Evolutionary conservation across 2,888 invertebrate species (phyloP).

Genomic region (Antheraea assamensis): DNA sequence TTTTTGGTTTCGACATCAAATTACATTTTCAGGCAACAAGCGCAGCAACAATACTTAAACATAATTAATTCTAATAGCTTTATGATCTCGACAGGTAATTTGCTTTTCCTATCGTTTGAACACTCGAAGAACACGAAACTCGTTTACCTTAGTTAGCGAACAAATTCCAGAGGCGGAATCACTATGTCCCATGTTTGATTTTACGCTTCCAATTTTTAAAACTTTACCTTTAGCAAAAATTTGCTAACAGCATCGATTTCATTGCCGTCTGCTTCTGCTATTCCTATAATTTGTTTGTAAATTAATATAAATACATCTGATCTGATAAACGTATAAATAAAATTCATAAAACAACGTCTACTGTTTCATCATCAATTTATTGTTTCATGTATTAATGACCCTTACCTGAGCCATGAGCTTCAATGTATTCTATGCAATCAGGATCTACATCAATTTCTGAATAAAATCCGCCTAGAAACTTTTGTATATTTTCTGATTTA

Average conservation of each 20-base stretch:
- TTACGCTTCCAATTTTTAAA: slow-evolving; percentile 70
- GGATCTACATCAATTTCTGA: slow-evolving; percentile 85
- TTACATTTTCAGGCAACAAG: neutral
- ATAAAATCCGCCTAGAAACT: slow-evolving; percentile 81
- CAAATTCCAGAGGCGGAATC: slow-evolving; percentile 63
- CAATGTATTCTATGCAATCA: slow-evolving; percentile 86
- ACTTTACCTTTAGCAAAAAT: slow-evolving; percentile 76
- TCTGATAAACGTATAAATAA: neutral
- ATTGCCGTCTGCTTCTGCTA: slow-evolving; percentile 82
- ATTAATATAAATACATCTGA: neutral
- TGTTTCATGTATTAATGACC: neutral
- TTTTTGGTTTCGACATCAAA: neutral
- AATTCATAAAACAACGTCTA: neutral
- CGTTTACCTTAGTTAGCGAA: slow-evolving; percentile 72
- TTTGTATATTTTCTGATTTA: slow-evolving; percentile 58
- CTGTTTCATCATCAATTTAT: neutral
- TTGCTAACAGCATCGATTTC: slow-evolving; percentile 82
- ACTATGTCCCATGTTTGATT: slow-evolving; percentile 55
- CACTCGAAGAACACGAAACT: neutral
- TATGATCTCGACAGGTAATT: neutral
- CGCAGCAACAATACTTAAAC: neutral
- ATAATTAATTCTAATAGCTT: neutral
- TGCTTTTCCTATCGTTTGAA: neutral
- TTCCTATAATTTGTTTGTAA: slow-evolving; percentile 47
- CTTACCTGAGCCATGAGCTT: slow-evolving; percentile 89